Base-by-base conservation (phyloP, 2,888 invertebrate genomes). In the Taenaris catops region DNA sequence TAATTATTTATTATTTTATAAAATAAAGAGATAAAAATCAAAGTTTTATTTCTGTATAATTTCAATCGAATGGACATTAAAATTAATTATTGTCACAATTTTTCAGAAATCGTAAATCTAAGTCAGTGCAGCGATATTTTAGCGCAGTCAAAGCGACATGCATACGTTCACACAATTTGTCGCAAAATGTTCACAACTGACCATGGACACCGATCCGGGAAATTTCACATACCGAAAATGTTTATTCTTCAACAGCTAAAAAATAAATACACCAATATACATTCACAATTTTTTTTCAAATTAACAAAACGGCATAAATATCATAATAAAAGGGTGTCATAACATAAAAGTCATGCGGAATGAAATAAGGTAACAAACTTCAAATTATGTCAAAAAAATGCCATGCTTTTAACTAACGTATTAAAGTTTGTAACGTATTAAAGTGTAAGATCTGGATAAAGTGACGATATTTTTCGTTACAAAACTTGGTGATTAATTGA, bases 181-280 rank as follows among this genome's bases (percentile, higher is more conserved):
- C 72, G 71, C 72, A 73, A 72, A 72, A 70, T 61, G 55, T 63
- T 63, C 55, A 70, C 46, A 73, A 84, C 87, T 87, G 75, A 87
- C 87, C 86, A 84, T 87, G 41, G 83, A 65, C 49, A 80, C 69
- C 41, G 87, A 84, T 65, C 87, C 87, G 55, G 87, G 87, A 70
- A 86, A 84, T 81, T 84, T 83, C 75, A 86, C 83, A 86, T 87
- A 87, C 73, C 87, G 86, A 83, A 84, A 87, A 84, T 84, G 83
- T 65, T 83, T 83, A 80, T 81, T 86, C 81, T 84, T 80, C 81
- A 86, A 80, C 55, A 80, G 80, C 81, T 84, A 84, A 83, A 84
- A 83, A 79, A 78, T 76, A 80, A 81, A 83, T 75, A 80, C 69
- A 87, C 69, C 76, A 79, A 80, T 83, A 76, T 74, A 79, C 80